A percentile compares a stretch with the other conserved stretches of the same genome.
Conservation (phyloP, 2,888 invertebrate species). For the Amphipyra berbera region DNA sequence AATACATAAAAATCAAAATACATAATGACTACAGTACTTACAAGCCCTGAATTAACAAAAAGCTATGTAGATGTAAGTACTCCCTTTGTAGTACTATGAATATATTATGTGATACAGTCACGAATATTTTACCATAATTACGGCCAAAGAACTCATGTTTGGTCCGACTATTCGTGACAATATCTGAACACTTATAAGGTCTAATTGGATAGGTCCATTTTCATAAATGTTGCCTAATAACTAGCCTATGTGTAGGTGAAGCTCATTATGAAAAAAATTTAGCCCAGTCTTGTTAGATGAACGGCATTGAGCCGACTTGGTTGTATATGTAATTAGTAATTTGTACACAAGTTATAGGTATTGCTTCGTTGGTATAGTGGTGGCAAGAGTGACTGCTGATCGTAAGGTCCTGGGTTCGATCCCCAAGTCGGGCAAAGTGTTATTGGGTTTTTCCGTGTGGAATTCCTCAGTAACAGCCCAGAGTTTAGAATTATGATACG, state of each 20-base stretch:
- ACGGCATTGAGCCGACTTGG: background rate
- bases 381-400: no score
- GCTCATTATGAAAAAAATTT: constrained; percentile 4
- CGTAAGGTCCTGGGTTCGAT: no score
- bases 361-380: no score
- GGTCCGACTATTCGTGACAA: constrained; percentile 51
- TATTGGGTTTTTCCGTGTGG: no score
- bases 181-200: constrained; percentile 44
- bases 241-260: constrained; percentile 14
- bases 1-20: background rate
- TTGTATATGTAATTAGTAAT: background rate
- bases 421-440: no score
- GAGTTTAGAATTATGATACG: no score
- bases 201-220: constrained; percentile 61
- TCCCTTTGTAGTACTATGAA: constrained; percentile 6
- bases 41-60: constrained; percentile 16
- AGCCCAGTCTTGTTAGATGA: constrained; percentile 4
- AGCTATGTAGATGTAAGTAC: constrained; percentile 2
- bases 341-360: no score
- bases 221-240: constrained; percentile 49
- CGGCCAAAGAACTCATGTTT: constrained; percentile 39
- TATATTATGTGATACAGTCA: constrained; percentile 51
- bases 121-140: constrained; percentile 56
- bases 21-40: background rate
- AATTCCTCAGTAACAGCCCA: no score